These are phyloP conservation scores for Ophion obscuratus DNA, from an alignment of 2,888 invertebrate species.

Conservation along the genomic window DNA sequence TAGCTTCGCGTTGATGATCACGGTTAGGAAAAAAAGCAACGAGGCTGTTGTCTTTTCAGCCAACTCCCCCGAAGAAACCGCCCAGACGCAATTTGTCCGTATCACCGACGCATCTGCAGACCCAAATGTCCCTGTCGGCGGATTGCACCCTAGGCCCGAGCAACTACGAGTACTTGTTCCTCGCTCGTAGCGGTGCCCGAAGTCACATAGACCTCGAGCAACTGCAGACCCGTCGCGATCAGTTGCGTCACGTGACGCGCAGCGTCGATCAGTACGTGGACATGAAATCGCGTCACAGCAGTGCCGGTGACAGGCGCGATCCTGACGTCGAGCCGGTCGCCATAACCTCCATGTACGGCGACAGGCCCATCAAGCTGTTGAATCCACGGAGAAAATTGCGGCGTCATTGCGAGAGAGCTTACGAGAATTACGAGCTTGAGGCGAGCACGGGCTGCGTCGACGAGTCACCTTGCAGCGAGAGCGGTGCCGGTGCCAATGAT, in stretches of 20 bases:
- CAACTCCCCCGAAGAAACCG: conserved; percentile 95
- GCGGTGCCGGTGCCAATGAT: conserved; percentile 73
- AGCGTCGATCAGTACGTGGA: conserved; percentile 93
- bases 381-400: conserved; percentile 90
- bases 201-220: conserved; percentile 91
- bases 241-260: conserved; percentile 88
- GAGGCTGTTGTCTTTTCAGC: conserved; percentile 84
- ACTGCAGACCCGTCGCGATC: conserved; percentile 84
- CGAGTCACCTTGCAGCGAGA: conserved; percentile 84
- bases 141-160: conserved; percentile 86
- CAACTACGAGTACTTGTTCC: conserved; percentile 88
- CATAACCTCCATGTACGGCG: conserved; percentile 90
- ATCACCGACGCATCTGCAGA: conserved; percentile 91
- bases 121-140: conserved; percentile 86
- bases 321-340: conserved; percentile 88
- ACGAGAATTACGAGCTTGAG: conserved; percentile 87
- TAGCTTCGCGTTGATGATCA: neutral
- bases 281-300: conserved; percentile 87
- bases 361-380: conserved; percentile 89
- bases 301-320: conserved; percentile 78
- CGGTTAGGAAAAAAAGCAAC: neutral
- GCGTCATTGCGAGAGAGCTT: conserved; percentile 86
- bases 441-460: conserved; percentile 83
- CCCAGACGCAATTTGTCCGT: conserved; percentile 94
- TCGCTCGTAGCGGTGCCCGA: conserved; percentile 88